Base-by-base conservation (phyloP, 2,797 vertebrate species). In the Acropternis orthonyx region DNA sequence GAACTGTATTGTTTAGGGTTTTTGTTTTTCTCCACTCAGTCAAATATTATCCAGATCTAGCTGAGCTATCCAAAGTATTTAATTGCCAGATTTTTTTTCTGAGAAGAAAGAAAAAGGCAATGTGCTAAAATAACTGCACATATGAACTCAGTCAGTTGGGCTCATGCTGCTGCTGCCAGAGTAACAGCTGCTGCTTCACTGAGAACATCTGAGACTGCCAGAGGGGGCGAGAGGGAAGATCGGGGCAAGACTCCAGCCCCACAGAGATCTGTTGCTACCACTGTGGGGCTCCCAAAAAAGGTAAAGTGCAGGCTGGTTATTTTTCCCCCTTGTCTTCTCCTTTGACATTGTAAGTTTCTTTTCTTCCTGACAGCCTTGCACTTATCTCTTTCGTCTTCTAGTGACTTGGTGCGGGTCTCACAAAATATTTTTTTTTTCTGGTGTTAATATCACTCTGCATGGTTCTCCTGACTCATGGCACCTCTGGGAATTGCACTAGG, bases 181-280 rank as follows among this genome's bases (percentile, higher is more conserved):
- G 81, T 85, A 71, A 82, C 81, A 95, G 78, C 67, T 94, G 87
- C 74, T 93, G 66, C 80, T 82, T 82, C 68, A 55, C 81, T 82
- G 58, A 54, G 84, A 86, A 48, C 62, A 89, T 71, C 74, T 84
- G 66, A 92, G 59, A 34, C 74, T 96, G 77, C 51, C 63, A 59
- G 67, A 73, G 69, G 14, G 55, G 27, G 32, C 2, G 8, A 90
- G n/a, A 88, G 59, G 54, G 37, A 91, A 72, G 81, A 89, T 7
- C 1, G 1, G 21, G 51, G 39, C 59, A 69, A 58, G 36, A 55
- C 30, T 66, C 63, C 67, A 93, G 49, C 18, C 52, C 32, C 12
- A 17, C 22, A 59, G 30, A 91, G 54, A 73, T 79, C 74, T 26
- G 9, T 76, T 0, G 0, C 28, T 79, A 28, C 48, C 12, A 10